A percentile compares a stretch with the other conserved stretches of the same genome.
Conservation (phyloP, 35 echinoderm and acorn worm species). For the Apostichopus parvimensis region DNA sequence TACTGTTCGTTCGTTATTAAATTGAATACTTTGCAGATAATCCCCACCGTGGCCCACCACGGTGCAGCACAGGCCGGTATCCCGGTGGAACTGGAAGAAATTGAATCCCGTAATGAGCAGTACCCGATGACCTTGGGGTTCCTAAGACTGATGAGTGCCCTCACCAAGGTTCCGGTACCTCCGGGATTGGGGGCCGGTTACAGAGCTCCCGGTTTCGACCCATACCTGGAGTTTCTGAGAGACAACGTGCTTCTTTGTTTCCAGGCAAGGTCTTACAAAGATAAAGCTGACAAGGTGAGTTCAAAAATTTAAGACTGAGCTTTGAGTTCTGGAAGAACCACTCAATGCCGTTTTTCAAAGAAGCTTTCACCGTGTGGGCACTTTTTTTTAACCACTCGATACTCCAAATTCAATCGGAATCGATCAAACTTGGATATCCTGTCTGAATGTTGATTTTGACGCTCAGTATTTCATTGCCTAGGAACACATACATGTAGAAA, state of each 20-base stretch:
- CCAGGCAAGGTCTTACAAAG: slow-evolving; percentile 78
- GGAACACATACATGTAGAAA: too few species aligned
- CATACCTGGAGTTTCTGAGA: slow-evolving; percentile 90
- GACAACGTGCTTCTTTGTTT: slow-evolving; percentile 88
- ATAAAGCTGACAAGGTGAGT: slow-evolving; percentile 79
- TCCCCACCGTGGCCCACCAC: slow-evolving; percentile 65
- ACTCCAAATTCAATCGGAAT: too few species aligned
- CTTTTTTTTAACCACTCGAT: too few species aligned
- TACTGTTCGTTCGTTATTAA: background rate
- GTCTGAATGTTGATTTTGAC: too few species aligned
- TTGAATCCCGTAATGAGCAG: slow-evolving; percentile 87
- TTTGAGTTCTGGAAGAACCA: too few species aligned
- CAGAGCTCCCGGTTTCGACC: slow-evolving; percentile 91
- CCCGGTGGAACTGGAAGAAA: slow-evolving; percentile 85
- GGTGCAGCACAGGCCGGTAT: slow-evolving; percentile 64
- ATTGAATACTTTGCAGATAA: slow-evolving; percentile 54
- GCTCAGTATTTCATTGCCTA: too few species aligned
- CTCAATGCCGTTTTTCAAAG: too few species aligned
- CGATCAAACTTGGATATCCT: too few species aligned
- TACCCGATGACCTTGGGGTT: slow-evolving; percentile 81
- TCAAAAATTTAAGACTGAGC: background rate
- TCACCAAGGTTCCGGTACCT: slow-evolving; percentile 73
- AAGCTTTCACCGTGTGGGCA: too few species aligned
- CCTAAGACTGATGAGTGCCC: slow-evolving; percentile 65
- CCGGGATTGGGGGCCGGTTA: slow-evolving; percentile 73